Base-by-base conservation (phyloP, 2,888 invertebrate genomes). In the Lepidocyrtoides sp. region DNA sequence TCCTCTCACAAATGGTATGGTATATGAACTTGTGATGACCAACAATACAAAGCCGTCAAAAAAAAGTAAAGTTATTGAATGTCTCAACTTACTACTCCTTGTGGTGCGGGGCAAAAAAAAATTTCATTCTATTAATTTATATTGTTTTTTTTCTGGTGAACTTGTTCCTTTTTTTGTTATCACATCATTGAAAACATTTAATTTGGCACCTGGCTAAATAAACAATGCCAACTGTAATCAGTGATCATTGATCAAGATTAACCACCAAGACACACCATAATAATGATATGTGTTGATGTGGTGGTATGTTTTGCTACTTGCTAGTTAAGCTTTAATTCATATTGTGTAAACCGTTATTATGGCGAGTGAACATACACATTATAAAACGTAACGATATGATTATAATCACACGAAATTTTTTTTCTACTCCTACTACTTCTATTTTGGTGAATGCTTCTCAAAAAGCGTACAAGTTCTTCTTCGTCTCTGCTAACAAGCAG, bases 171-270 rank as follows among this genome's bases (percentile, higher is more conserved):
- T 60, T n/a, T 69, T 75, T 75, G 79, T 81, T 81, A 81, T 81
- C 79, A 81, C 79, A 57, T 81, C 79, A 81, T 81, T 81, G 57
- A 57, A 81, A 81, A 57, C 79, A 81, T 81, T 81, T 81, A 81
- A 81, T 54, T 81, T 81, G 79, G 79, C 79, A 81, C 79, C 79
- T 81, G 20, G 57, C 79, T 81, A 81, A 81, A 57, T 81, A 81
- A 81, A 81, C 79, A 81, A 54, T 81, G 79, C 79, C 79, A 81
- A 81, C 79, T 26, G 41, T 57, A 81, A 81, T 75, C 54, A 57
- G 12, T 32, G 79, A 81, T 81, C 54, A 57, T 1, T 81, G 79
- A 81, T 57, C 36, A 81, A 57, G 63, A 81, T 81, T 81, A 79
- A 54, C n/a, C 29, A 3, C 20, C 54, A 1, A 54, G 29, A 81